These are phyloP conservation scores for Psilopogon haemacephalus DNA, from an alignment of 2,113 vertebrate genomes.

Conservation along the genomic window DNA sequence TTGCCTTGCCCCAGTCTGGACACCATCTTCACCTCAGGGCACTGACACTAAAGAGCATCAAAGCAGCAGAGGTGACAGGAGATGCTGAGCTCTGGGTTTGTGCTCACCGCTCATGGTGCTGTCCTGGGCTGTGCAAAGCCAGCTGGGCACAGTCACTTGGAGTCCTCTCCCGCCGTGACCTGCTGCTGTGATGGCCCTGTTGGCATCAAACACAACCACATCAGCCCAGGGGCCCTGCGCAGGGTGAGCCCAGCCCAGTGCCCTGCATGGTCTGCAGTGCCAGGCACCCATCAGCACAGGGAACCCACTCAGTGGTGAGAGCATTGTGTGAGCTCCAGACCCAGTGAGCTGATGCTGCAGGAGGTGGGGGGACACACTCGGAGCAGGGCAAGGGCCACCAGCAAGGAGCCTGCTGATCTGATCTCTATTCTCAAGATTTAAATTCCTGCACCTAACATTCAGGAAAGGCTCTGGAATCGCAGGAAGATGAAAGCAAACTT, in stretches of 20 bases:
- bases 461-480: background rate
- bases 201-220: background rate
- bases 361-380: rapidly evolving
- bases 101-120: constrained; percentile 24
- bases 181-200: constrained; percentile 35
- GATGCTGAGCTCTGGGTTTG: background rate
- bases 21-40: background rate
- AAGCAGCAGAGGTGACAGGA: background rate
- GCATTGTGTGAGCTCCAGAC: background rate
- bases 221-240: background rate
- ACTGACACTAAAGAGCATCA: background rate
- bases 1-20: background rate
- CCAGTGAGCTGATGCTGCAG: background rate
- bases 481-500: background rate
- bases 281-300: rapidly evolving
- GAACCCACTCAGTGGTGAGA: background rate
- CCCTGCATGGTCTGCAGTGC: background rate
- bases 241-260: background rate
- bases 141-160: background rate
- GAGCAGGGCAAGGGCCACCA: background rate
- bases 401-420: background rate
- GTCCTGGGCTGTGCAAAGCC: background rate
- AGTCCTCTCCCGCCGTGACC: background rate
- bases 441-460: background rate
- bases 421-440: background rate